Percentiles rank a stretch among this genome's conserved stretches.
Evolutionary conservation across 1,140 invertebrate species (phyloP).

Genomic region (Leptoteleia sp.): DNA sequence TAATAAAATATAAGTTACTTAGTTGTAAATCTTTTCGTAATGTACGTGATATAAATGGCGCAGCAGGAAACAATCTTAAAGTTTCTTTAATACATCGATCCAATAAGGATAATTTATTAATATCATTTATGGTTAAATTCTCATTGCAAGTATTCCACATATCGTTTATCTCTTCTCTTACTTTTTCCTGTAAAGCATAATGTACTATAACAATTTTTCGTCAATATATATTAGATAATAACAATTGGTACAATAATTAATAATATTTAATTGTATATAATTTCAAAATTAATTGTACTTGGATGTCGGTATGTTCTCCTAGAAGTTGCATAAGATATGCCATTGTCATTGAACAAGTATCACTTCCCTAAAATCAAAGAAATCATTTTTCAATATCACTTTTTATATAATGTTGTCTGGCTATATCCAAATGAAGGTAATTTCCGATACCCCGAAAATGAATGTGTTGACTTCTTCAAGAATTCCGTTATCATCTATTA

Average conservation of each 20-base stretch:
- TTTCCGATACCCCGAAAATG: constrained; percentile 89
- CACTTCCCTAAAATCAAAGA: constrained; percentile 86
- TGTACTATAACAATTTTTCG: not conserved
- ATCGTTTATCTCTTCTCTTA: constrained; percentile 2
- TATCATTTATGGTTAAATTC: constrained; percentile 24
- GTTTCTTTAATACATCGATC: constrained; percentile 84
- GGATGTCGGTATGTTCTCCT: constrained; percentile 84
- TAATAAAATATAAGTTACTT: constrained; percentile 27
- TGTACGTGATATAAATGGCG: constrained; percentile 81
- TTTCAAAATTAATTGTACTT: constrained; percentile 74
- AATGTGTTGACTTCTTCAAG: constrained; percentile 91
- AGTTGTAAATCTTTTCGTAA: constrained; percentile 77
- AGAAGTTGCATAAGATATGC: constrained; percentile 86
- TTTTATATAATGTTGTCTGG: too few species aligned
- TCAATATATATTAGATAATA: not conserved
- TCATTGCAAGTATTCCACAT: constrained; percentile 13
- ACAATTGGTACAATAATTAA: not conserved
- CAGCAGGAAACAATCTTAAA: constrained; percentile 83
- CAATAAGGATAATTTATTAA: constrained; percentile 74
- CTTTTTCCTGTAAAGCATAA: constrained; percentile 18
- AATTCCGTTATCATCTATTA: constrained; percentile 82
- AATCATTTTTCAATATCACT: constrained; percentile 1
- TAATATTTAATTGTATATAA: not conserved
- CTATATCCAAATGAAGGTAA: too few species aligned
- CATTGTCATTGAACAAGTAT: constrained; percentile 88